Conservation (phyloP, 1,140 invertebrate species). For the Drosophila arawakana region DNA sequence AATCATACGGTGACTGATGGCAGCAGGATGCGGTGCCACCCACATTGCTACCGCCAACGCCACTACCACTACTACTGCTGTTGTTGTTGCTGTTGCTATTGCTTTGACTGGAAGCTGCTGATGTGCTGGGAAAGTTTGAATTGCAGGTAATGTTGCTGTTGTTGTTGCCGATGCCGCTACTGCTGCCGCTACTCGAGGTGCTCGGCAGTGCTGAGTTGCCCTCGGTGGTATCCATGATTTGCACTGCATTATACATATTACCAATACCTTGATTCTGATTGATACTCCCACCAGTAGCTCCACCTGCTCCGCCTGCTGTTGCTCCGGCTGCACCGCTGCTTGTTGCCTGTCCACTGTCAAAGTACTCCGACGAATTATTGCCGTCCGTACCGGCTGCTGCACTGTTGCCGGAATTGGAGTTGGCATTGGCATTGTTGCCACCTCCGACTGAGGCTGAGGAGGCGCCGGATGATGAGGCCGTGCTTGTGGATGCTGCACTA, state of each 20-base stretch:
- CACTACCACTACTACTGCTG: conserved; percentile 13
- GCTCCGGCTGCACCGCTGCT: conserved; percentile 35
- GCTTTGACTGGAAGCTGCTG: conserved; percentile 55
- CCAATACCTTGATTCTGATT: conserved; percentile 35
- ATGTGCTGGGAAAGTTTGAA: conserved; percentile 49
- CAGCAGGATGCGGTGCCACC: conserved; percentile 84
- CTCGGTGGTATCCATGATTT: conserved; percentile 73
- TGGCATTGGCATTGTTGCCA: conserved; percentile 10
- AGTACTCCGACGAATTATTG: conserved; percentile 57
- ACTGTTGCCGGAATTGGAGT: conserved; percentile 22
- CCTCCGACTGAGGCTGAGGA: conserved; percentile 20
- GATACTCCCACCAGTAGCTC: conserved; percentile 12
- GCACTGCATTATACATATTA: conserved; percentile 61
- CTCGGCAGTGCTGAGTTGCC: conserved; percentile 33
- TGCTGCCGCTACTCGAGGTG: conserved; percentile 28
- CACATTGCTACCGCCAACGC: conserved; percentile 69
- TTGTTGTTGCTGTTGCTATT: conserved; percentile 69
- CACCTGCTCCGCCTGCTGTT: conserved; percentile 21
- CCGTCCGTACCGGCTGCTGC: conserved; percentile 15
- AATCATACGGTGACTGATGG: conserved; percentile 94
- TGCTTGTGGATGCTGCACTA: conserved; percentile 37
- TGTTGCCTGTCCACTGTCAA: conserved; percentile 65
- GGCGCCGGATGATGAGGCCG: conserved; percentile 6
- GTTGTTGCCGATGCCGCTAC: conserved; percentile 40
- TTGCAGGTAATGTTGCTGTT: conserved; percentile 44